These are phyloP conservation scores for Zaprionus taronus DNA, from an alignment of 1,140 invertebrate species.

Conservation along the genomic window DNA sequence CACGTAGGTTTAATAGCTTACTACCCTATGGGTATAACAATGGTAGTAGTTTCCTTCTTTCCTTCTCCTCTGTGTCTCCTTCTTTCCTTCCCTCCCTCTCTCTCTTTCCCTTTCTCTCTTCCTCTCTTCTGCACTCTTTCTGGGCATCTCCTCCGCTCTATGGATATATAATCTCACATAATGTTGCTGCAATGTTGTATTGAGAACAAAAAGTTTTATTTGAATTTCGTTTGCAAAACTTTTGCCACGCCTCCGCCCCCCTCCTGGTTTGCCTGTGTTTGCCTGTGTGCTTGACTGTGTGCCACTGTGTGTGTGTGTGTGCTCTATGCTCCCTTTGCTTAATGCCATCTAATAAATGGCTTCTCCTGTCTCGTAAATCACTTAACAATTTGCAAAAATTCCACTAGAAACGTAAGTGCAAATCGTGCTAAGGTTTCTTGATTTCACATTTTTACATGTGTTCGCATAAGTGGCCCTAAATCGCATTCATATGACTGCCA, in stretches of 20 bases:
- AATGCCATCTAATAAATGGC: slow-evolving; percentile 84
- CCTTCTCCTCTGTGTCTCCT: no score
- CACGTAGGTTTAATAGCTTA: no score
- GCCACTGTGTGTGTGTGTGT: background rate
- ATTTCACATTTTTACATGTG: slow-evolving; percentile 77
- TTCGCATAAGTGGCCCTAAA: slow-evolving; percentile 83
- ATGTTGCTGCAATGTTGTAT: slow-evolving; percentile 72
- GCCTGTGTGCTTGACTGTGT: slow-evolving; percentile 38
- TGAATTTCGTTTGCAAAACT: slow-evolving; percentile 52
- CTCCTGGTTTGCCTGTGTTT: background rate
- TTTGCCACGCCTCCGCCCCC: slow-evolving; percentile 30
- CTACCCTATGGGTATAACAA: no score
- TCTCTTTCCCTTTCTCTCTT: background rate
- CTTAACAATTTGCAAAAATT: slow-evolving; percentile 83
- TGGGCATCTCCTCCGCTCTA: background rate
- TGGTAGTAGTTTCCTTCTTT: no score
- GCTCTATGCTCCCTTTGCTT: slow-evolving; percentile 73
- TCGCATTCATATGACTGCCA: slow-evolving; percentile 76
- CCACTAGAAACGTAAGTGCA: slow-evolving; percentile 62
- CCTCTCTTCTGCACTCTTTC: background rate
- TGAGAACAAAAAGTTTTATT: slow-evolving; percentile 62
- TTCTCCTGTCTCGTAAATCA: slow-evolving; percentile 84
- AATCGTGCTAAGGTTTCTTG: slow-evolving; percentile 74
- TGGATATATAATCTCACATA: slow-evolving; percentile 68
- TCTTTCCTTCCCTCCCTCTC: no score